Conservation (phyloP, 2,113 vertebrate genomes). For the Brienomyrus longianalis region DNA sequence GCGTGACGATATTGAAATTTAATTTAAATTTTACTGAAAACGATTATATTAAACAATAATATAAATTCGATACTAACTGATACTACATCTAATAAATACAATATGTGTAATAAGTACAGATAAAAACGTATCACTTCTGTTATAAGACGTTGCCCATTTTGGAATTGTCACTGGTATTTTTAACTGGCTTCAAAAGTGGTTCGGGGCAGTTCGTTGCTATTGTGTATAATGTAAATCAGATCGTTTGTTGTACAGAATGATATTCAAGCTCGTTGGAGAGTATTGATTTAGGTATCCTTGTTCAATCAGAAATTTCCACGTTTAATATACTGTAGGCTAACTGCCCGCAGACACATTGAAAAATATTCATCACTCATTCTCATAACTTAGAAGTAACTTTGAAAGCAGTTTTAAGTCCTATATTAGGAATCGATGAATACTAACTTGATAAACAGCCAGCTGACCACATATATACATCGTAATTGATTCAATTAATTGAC, state of each 20-base stretch:
- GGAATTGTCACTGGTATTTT: too few relatives aligned
- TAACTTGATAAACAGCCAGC: not conserved
- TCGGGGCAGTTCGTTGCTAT: not conserved
- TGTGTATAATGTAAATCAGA: not conserved
- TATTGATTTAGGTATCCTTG: not conserved
- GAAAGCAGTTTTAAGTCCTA: not conserved
- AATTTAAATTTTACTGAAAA: not conserved
- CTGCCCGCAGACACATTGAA: not conserved
- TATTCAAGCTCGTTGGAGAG: not conserved
- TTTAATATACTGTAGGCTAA: not conserved
- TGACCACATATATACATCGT: not conserved
- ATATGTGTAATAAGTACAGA: not conserved
- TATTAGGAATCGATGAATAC: not conserved
- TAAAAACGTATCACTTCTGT: not conserved
- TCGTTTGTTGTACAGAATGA: not conserved
- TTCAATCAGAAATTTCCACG: not conserved
- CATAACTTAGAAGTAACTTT: not conserved
- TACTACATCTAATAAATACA: not conserved
- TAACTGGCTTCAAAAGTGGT: not conserved
- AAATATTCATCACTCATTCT: not conserved
- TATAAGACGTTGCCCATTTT: not conserved
- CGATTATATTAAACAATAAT: not conserved
- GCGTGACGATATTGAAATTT: not conserved
- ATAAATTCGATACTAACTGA: not conserved
- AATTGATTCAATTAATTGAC: not conserved